phyloP scores from a whole-genome alignment of 1,140 invertebrate genomes.

The Euura saliciscinereae region DNA sequence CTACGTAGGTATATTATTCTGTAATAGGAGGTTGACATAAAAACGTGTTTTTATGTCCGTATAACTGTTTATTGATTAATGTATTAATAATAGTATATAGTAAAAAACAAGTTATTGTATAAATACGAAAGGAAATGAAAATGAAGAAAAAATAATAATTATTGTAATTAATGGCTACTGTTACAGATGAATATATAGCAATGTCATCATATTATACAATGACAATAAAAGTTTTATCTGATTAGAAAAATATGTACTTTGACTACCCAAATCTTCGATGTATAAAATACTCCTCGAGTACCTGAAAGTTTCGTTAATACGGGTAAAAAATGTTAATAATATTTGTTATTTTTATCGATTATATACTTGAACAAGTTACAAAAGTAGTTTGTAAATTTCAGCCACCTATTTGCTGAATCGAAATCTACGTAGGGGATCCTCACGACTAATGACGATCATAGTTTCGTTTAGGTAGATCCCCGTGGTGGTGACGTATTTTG shows the following conservation, averaged over 20 bases:
- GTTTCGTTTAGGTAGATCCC: constrained; percentile 34
- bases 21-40: neutral
- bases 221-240: neutral
- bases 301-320: no score
- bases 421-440: no score
- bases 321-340: no score
- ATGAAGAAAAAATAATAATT: constrained; percentile 1
- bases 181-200: neutral
- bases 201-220: neutral
- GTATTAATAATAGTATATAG: neutral
- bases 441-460: constrained; percentile 22
- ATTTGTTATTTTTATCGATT: no score
- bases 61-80: constrained; percentile 1
- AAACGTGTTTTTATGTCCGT: neutral
- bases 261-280: neutral
- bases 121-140: neutral
- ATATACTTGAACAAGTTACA: no score
- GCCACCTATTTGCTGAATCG: no score
- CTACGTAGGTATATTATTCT: neutral
- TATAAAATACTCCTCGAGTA: no score
- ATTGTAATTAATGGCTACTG: neutral
- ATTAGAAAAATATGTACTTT: neutral
- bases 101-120: neutral
- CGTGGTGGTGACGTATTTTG: constrained; percentile 46
- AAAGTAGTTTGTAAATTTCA: no score